Evolutionary conservation across 1,140 invertebrate genomes (phyloP).

Genomic region (Euschistus heros): DNA sequence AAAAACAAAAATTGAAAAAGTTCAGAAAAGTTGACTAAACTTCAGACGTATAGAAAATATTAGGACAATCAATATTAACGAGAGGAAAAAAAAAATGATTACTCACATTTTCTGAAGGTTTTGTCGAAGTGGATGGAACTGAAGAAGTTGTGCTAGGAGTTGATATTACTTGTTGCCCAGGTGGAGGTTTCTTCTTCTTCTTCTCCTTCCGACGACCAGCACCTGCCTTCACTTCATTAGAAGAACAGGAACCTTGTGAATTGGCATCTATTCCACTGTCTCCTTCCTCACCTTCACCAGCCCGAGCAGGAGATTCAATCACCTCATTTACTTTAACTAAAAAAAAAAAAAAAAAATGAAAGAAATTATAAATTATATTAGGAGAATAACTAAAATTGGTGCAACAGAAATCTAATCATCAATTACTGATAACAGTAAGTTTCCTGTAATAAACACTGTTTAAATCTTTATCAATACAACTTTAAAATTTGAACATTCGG

Average conservation of each 20-base stretch:
- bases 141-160: background rate
- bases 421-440: too few species aligned
- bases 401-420: too few species aligned
- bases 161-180: background rate
- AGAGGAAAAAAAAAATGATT: background rate
- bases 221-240: constrained; percentile 49
- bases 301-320: constrained; percentile 19
- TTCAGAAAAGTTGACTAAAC: too few species aligned
- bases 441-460: too few species aligned
- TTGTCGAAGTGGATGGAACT: constrained; percentile 19
- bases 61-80: too few species aligned
- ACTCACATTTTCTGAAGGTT: constrained; percentile 14
- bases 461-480: too few species aligned
- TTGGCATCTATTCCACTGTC: constrained; percentile 80
- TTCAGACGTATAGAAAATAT: too few species aligned
- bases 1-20: too few species aligned
- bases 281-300: constrained; percentile 60
- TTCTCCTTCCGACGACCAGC: constrained; percentile 59
- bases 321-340: constrained; percentile 7
- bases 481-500: too few species aligned
- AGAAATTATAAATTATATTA: background rate
- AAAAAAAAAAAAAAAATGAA: background rate
- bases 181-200: constrained; percentile 49
- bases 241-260: constrained; percentile 72
- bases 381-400: too few species aligned